A percentile compares a stretch with the other conserved stretches of the same genome.
Conservation (phyloP, 2,888 invertebrate species). For the Pyrochroa serraticornis region DNA sequence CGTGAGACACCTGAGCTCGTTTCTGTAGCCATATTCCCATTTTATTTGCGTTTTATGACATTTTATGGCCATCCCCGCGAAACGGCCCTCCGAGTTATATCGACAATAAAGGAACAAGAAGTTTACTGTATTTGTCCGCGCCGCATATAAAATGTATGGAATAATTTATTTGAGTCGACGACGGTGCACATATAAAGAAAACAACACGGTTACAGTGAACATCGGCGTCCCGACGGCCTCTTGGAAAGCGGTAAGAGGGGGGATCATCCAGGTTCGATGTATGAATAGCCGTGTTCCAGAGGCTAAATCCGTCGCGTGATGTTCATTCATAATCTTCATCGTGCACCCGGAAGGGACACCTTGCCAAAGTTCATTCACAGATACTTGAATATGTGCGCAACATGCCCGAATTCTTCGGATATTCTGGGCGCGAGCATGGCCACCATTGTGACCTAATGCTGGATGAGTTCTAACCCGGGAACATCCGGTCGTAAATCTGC, state of each 20-base stretch:
- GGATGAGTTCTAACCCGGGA: neutral
- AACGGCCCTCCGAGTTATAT: conserved; percentile 43
- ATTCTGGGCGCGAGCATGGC: conserved; percentile 32
- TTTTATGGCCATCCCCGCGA: conserved; percentile 39
- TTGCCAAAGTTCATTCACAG: conserved; percentile 53
- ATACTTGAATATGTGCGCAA: conserved; percentile 26
- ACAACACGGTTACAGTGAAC: conserved; percentile 4
- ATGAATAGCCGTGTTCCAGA: conserved; percentile 42
- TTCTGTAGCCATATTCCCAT: conserved; percentile 50
- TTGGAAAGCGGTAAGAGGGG: neutral
- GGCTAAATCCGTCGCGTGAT: conserved; percentile 45
- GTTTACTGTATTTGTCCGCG: conserved; percentile 54
- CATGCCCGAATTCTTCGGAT: conserved; percentile 43
- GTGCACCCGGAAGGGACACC: conserved; percentile 50
- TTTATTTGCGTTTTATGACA: conserved; percentile 51
- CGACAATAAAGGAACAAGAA: conserved; percentile 53
- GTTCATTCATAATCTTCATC: conserved; percentile 48
- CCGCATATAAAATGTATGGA: conserved; percentile 58
- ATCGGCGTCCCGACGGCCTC: conserved; percentile 9
- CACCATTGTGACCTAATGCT: conserved; percentile 13
- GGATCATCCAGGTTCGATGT: conserved; percentile 25
- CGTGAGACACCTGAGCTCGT: conserved; percentile 49
- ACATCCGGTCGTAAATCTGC: conserved; percentile 21
- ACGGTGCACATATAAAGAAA: conserved; percentile 17
- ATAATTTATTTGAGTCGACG: conserved; percentile 52